These are phyloP conservation scores for Drosophila acutilabella DNA, from an alignment of 2,888 invertebrate species.

Conservation along the genomic window DNA sequence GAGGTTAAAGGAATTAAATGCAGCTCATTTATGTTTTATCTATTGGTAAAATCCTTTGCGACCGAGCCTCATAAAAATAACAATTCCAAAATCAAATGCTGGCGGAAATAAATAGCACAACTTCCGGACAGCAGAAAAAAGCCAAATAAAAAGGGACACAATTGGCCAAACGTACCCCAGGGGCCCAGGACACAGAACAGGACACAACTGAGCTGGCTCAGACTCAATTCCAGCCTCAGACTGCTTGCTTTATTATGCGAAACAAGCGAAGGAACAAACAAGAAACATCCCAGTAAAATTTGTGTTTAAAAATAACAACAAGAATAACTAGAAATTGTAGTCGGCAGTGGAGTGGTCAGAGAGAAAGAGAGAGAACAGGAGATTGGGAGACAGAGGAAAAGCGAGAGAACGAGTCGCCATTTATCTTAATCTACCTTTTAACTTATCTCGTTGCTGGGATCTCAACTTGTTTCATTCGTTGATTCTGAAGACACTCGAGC, in stretches of 20 bases:
- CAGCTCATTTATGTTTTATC: conserved; percentile 60
- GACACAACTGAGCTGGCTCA: conserved; percentile 14
- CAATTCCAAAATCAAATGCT: conserved; percentile 74
- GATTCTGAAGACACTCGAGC: conserved; percentile 38
- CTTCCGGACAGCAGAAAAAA: conserved; percentile 76
- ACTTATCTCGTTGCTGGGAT: conserved; percentile 77
- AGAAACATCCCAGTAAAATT: conserved; percentile 67
- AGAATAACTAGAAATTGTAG: conserved; percentile 29
- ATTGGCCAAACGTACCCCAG: conserved; percentile 76
- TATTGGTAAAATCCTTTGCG: conserved; percentile 37
- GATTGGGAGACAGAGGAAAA: background rate
- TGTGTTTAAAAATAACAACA: conserved; percentile 74
- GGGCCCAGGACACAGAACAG: conserved; percentile 32
- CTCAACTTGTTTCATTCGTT: conserved; percentile 59
- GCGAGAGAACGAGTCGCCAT: conserved; percentile 27
- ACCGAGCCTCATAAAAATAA: conserved; percentile 60
- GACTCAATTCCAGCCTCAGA: conserved; percentile 19
- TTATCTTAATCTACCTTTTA: conserved; percentile 82
- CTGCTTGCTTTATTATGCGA: conserved; percentile 77
- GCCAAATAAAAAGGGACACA: conserved; percentile 64
- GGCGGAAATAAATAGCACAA: conserved; percentile 71
- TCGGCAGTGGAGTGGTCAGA: conserved; percentile 20
- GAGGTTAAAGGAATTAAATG: conserved; percentile 22
- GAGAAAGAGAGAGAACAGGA: background rate
- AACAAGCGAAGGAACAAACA: conserved; percentile 74